These are phyloP conservation scores for Aptenodytes forsteri DNA, from an alignment of 2,113 vertebrate species.

Conservation along the genomic window DNA sequence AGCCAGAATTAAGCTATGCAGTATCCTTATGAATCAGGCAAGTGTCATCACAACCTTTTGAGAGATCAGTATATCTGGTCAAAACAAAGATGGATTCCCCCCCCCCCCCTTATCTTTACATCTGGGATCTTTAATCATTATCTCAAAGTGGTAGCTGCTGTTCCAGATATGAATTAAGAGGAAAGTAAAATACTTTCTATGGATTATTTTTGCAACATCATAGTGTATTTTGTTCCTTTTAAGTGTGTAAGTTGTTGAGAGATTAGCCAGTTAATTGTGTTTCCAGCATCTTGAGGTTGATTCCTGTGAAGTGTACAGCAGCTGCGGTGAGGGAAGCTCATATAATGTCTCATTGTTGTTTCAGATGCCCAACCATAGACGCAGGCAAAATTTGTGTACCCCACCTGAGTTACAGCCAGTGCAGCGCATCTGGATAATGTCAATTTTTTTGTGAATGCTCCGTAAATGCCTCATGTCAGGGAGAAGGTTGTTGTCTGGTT, in stretches of 20 bases:
- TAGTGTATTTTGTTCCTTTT: not conserved
- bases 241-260: not conserved
- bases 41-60: not conserved
- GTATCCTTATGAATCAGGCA: not conserved
- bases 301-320: not conserved
- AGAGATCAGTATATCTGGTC: not conserved
- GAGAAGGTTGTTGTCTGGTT: not conserved
- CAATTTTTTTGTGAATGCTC: not conserved
- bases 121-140: not conserved
- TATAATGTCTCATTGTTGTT: rapidly evolving
- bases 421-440: rapidly evolving
- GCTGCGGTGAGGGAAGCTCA: not conserved
- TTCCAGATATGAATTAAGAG: not conserved
- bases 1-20: not conserved
- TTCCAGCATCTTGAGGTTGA: not conserved
- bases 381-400: not conserved
- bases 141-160: not conserved
- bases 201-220: not conserved
- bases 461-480: not conserved
- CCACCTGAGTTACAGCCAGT: not conserved
- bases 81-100: not conserved
- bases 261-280: not conserved
- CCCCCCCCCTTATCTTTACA: too few species aligned
- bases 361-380: not conserved
- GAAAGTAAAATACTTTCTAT: not conserved